These are phyloP conservation scores for Eumerus sabulonum DNA, from an alignment of 2,888 invertebrate species.

Conservation along the genomic window DNA sequence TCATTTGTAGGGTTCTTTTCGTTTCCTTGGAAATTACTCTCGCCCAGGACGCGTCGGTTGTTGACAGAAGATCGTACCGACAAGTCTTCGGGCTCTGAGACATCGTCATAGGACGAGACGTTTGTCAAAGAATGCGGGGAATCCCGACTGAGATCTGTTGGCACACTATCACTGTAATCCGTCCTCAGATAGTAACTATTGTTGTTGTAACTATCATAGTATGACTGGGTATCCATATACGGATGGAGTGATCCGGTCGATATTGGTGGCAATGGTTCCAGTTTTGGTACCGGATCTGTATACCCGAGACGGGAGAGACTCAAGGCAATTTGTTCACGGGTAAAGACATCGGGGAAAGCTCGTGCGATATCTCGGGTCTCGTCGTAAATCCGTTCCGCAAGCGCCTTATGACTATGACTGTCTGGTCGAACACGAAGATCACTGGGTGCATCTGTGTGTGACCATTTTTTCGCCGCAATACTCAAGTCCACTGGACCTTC, in stretches of 20 bases:
- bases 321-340: slow-evolving; percentile 76
- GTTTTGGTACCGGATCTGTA: slow-evolving; percentile 72
- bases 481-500: slow-evolving; percentile 77
- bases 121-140: slow-evolving; percentile 62
- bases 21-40: slow-evolving; percentile 72
- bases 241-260: slow-evolving; percentile 74
- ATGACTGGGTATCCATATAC: slow-evolving; percentile 72
- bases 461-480: slow-evolving; percentile 69
- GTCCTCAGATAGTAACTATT: slow-evolving; percentile 73
- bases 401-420: slow-evolving; percentile 69
- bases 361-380: slow-evolving; percentile 77
- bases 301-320: slow-evolving; percentile 75
- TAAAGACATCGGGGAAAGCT: slow-evolving; percentile 77
- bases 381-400: slow-evolving; percentile 76
- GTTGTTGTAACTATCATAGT: slow-evolving; percentile 70
- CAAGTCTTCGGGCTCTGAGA: slow-evolving; percentile 75
- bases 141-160: slow-evolving; percentile 69
- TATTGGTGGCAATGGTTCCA: slow-evolving; percentile 1
- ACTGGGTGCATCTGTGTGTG: slow-evolving; percentile 8
- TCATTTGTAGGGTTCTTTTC: slow-evolving; percentile 73
- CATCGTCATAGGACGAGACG: slow-evolving; percentile 40
- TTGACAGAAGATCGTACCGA: slow-evolving; percentile 69
- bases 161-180: slow-evolving; percentile 74
- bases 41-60: slow-evolving; percentile 72
- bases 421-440: slow-evolving; percentile 27